Conservation (phyloP, 2,113 vertebrate genomes). For the Parotia lawesii region DNA sequence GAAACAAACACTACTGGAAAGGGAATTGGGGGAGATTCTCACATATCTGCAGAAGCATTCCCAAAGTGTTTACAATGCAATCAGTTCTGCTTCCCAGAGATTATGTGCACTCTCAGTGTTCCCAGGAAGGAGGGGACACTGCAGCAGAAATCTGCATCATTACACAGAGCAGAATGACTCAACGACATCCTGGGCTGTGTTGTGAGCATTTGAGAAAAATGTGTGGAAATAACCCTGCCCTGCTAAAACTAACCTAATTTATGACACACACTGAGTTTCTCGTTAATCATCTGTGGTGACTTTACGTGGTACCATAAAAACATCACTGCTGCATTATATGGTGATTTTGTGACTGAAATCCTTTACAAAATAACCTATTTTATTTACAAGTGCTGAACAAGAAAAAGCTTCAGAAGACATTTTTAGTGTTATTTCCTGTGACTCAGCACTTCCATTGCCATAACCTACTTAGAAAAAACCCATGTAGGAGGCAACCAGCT, state of each 20-base stretch:
- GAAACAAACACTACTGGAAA: background rate
- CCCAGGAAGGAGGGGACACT: background rate
- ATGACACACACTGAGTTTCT: background rate
- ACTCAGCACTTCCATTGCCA: background rate
- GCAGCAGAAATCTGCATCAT: background rate
- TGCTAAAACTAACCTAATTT: background rate
- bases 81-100: background rate
- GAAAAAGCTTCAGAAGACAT: background rate
- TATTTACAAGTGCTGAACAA: background rate
- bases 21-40: background rate
- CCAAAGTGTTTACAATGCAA: fast-evolving
- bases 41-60: background rate
- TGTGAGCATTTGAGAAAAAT: background rate
- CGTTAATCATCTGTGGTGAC: background rate
- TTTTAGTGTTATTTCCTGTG: background rate
- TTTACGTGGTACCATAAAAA: background rate
- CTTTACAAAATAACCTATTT: background rate
- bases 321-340: background rate
- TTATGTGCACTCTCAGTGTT: background rate
- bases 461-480: background rate
- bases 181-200: background rate
- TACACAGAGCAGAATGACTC: background rate
- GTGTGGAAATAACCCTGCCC: background rate
- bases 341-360: background rate
- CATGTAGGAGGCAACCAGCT: background rate